phyloP scores from a whole-genome alignment of 2,113 vertebrate species.

The Eleginops maclovinus region DNA sequence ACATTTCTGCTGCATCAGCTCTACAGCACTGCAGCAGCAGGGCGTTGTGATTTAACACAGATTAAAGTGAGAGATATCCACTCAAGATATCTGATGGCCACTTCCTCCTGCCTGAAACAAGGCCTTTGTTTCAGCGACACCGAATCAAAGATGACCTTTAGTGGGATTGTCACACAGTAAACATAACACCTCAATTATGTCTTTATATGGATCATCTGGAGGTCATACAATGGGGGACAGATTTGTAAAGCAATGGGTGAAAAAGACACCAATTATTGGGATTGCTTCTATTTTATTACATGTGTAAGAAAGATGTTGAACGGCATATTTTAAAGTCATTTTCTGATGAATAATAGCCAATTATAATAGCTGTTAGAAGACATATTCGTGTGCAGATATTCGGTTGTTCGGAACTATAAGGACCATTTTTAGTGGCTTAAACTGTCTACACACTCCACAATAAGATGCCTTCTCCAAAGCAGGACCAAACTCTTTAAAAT shows the following conservation, averaged over 20 bases:
- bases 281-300: not conserved
- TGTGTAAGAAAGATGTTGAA: not conserved
- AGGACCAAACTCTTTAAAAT: not conserved
- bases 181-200: conserved; percentile 20
- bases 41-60: too few relatives aligned
- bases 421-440: not conserved
- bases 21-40: not conserved
- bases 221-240: not conserved
- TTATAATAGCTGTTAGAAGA: not conserved
- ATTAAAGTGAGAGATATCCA: conserved; percentile 36
- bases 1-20: not conserved
- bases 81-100: conserved; percentile 7
- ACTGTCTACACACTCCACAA: not conserved
- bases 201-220: not conserved
- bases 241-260: not conserved
- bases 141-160: conserved; percentile 62
- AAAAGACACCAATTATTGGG: not conserved
- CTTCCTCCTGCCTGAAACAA: conserved; percentile 62
- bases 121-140: conserved; percentile 56
- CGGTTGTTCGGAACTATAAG: not conserved
- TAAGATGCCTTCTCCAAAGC: not conserved
- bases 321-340: not conserved
- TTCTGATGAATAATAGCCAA: not conserved
- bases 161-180: conserved; percentile 20
- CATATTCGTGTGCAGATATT: not conserved